These are phyloP conservation scores for Epinotia demarniana DNA, from an alignment of 2,888 invertebrate species.

Conservation along the genomic window DNA sequence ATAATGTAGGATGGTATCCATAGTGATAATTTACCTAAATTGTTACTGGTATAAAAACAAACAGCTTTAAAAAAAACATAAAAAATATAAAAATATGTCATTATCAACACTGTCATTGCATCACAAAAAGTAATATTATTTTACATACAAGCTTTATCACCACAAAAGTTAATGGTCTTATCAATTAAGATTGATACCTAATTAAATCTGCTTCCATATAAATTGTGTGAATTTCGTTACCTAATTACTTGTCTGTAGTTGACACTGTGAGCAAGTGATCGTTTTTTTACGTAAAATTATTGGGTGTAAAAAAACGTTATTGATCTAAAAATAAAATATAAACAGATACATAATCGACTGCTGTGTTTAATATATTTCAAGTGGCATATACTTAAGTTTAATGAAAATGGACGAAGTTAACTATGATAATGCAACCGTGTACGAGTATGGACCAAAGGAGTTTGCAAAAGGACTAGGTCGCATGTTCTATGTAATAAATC, in stretches of 20 bases:
- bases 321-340: background rate
- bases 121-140: background rate
- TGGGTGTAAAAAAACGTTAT: background rate
- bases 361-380: background rate
- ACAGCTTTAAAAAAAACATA: background rate
- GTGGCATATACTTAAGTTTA: too few relatives aligned
- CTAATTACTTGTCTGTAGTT: background rate
- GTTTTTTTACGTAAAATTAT: background rate
- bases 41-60: background rate
- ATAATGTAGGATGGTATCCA: too few relatives aligned
- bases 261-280: background rate
- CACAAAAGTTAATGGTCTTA: slow-evolving; percentile 8
- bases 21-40: background rate
- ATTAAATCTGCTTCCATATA: slow-evolving; percentile 19
- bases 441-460: slow-evolving; percentile 43
- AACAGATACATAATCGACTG: background rate
- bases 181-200: slow-evolving; percentile 9
- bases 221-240: background rate
- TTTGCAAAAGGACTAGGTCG: slow-evolving; percentile 76
- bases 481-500: slow-evolving; percentile 88
- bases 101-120: slow-evolving; percentile 4
- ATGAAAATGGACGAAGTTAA: slow-evolving; percentile 40
- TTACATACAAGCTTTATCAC: background rate
- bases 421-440: slow-evolving; percentile 45
- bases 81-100: background rate